Evolutionary conservation across 2,888 invertebrate species (phyloP).

Genomic region (Ptychoptera contaminata): DNA sequence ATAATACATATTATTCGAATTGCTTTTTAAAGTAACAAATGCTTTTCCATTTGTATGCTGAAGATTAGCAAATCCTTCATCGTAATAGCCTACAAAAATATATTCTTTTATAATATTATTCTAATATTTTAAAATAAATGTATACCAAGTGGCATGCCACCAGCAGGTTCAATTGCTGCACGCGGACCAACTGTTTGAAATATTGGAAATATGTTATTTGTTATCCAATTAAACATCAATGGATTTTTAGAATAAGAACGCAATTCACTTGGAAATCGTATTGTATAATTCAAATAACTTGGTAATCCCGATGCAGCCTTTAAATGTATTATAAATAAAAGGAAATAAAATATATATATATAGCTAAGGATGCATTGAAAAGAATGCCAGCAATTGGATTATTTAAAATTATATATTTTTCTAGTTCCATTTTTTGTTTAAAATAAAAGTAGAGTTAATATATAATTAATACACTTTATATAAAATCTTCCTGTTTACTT

Average conservation of each 20-base stretch:
- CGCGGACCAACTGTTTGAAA: slow-evolving; percentile 50
- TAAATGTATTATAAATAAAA: background rate
- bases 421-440: too few relatives aligned
- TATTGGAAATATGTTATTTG: slow-evolving; percentile 44
- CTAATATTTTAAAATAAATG: too few relatives aligned
- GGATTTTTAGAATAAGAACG: slow-evolving; percentile 23
- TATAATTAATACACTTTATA: too few relatives aligned
- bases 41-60: slow-evolving; percentile 38
- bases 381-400: slow-evolving; percentile 8
- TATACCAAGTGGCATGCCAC: slow-evolving; percentile 36
- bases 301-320: slow-evolving; percentile 15
- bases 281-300: slow-evolving; percentile 30
- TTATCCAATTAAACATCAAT: slow-evolving; percentile 38
- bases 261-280: slow-evolving; percentile 43
- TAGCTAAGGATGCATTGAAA: slow-evolving; percentile 8
- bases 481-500: too few relatives aligned
- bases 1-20: background rate
- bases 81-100: slow-evolving; percentile 21
- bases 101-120: too few relatives aligned
- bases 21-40: slow-evolving; percentile 16
- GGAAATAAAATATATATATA: background rate
- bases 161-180: slow-evolving; percentile 27
- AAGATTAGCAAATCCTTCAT: slow-evolving; percentile 46
- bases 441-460: too few relatives aligned
- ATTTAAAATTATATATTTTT: slow-evolving; percentile 4